Evolutionary conservation across 2,888 invertebrate species (phyloP).

Genomic region (Polylopha cassiicola): DNA sequence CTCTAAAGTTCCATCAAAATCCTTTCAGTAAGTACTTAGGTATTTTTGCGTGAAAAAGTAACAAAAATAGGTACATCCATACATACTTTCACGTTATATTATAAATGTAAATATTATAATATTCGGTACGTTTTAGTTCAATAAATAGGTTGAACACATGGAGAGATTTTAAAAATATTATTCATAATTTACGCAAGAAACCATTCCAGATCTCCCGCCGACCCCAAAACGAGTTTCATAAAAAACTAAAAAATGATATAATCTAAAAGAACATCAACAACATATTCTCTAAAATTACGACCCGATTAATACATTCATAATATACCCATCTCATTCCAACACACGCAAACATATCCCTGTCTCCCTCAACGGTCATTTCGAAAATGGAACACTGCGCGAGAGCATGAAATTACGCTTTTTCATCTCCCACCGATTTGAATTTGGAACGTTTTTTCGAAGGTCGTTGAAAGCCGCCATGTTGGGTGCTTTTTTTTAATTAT

Average conservation of each 20-base stretch:
- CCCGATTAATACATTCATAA: conserved; percentile 72
- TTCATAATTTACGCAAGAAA: too few relatives aligned
- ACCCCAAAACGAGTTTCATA: too few relatives aligned
- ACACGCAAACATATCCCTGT: conserved; percentile 19
- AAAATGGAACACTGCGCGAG: conserved; percentile 65
- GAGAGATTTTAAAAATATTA: too few relatives aligned
- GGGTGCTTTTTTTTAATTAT: conserved; percentile 30
- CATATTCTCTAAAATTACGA: conserved; percentile 67
- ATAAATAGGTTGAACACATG: too few relatives aligned
- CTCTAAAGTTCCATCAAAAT: too few relatives aligned
- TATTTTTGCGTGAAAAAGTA: too few relatives aligned
- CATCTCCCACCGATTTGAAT: conserved; percentile 50
- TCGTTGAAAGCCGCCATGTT: conserved; percentile 33
- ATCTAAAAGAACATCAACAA: conserved; percentile 52
- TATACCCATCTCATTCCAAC: conserved; percentile 35
- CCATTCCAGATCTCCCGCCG: conserved; percentile 7
- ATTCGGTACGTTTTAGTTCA: too few relatives aligned
- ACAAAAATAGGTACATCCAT: too few relatives aligned
- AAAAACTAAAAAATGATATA: conserved; percentile 30
- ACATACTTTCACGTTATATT: too few relatives aligned
- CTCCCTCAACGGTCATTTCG: conserved; percentile 53
- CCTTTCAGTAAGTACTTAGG: too few relatives aligned
- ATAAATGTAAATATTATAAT: too few relatives aligned
- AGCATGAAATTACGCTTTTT: conserved; percentile 73
- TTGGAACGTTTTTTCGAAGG: conserved; percentile 25